A percentile compares a stretch with the other conserved stretches of the same genome.
phyloP scores from a whole-genome alignment of 30 jellyfish, hydroid and myxozoan species.

The Turritopsis rubra region DNA sequence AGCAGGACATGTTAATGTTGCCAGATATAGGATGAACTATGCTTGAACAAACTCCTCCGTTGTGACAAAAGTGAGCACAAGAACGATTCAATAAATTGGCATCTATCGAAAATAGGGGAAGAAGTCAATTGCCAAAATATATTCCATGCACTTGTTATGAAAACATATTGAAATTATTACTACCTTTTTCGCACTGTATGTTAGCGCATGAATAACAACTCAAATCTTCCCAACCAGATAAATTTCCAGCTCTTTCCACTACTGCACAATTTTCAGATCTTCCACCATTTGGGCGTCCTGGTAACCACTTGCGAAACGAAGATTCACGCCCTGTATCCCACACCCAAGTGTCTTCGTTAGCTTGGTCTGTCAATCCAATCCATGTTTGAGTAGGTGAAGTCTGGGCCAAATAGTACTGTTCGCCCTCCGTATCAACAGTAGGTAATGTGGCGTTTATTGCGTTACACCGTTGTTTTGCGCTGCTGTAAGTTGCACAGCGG shows the following conservation, averaged over 20 bases:
- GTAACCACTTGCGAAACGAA: not conserved
- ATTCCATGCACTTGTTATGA: not conserved
- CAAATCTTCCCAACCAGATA: slow-evolving; percentile 24
- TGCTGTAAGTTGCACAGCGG: not conserved
- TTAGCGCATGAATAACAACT: not conserved
- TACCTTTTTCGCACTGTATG: slow-evolving; percentile 23
- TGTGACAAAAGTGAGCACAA: not conserved
- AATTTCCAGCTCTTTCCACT: not conserved
- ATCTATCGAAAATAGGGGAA: not conserved
- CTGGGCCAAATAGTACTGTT: not conserved
- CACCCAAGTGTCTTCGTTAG: slow-evolving; percentile 4
- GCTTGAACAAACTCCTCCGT: not conserved
- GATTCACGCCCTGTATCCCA: not conserved
- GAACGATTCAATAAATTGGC: slow-evolving; percentile 3
- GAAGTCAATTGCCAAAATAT: not conserved
- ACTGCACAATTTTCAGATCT: slow-evolving; percentile 16
- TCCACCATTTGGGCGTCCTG: slow-evolving; percentile 15
- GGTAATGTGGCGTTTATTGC: slow-evolving; percentile 20
- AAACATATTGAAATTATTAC: not conserved
- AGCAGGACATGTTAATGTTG: not conserved
- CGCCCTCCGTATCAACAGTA: not conserved
- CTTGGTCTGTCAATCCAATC: slow-evolving; percentile 3
- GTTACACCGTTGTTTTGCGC: slow-evolving; percentile 18
- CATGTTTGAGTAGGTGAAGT: not conserved
- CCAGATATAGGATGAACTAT: not conserved